Evolutionary conservation across 2,113 vertebrate genomes (phyloP).

Genomic region (Chamaetylas fuelleborni): DNA sequence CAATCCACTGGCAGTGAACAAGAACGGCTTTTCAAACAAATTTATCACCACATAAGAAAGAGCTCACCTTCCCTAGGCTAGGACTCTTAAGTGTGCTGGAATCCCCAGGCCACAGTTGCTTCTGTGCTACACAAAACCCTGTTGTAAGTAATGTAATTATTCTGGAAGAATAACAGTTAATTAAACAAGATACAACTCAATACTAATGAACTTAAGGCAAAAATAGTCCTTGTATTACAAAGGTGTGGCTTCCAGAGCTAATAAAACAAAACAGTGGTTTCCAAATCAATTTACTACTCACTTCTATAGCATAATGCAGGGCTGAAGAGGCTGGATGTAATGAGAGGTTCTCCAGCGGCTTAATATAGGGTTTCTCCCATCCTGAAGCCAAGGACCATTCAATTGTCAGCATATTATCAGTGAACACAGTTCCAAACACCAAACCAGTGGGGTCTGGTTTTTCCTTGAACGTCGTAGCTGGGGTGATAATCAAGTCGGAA

Average conservation of each 20-base stretch:
- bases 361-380: constrained; percentile 85
- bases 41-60: background rate
- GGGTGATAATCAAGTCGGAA: constrained; percentile 77
- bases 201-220: background rate
- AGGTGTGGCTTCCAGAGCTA: background rate
- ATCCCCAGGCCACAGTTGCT: background rate
- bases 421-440: constrained; percentile 85
- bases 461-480: constrained; percentile 65
- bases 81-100: background rate
- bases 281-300: constrained; percentile 55
- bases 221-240: background rate
- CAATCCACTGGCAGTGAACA: background rate
- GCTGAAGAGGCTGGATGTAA: constrained; percentile 82
- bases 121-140: background rate
- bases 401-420: constrained; percentile 89
- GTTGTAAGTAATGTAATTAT: background rate
- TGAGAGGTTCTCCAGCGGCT: constrained; percentile 82
- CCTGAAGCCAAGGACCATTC: constrained; percentile 82
- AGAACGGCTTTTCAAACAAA: background rate
- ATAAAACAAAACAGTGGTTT: background rate
- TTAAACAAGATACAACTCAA: background rate
- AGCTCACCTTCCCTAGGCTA: background rate
- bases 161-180: background rate
- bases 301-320: constrained; percentile 83
- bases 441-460: constrained; percentile 78